Evolutionary conservation across 2,888 invertebrate genomes (phyloP).

Genomic region (Morinoia aosen): DNA sequence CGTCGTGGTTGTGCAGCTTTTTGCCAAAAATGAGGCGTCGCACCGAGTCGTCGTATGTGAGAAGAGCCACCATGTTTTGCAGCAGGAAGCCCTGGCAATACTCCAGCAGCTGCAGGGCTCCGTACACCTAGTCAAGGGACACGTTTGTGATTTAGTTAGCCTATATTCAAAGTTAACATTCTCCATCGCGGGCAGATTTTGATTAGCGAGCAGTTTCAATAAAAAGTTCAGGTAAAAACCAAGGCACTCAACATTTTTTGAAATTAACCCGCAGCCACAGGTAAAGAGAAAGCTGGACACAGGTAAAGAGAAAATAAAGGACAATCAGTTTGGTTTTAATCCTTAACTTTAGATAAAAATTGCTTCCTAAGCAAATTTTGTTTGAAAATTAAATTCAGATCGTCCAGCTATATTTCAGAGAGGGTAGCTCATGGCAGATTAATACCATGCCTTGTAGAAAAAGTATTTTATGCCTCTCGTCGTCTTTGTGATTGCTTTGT

Average conservation of each 20-base stretch:
- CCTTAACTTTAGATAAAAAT: too few relatives aligned
- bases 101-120: slow-evolving; percentile 86
- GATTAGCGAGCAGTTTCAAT: neutral
- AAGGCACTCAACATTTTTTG: too few relatives aligned
- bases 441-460: neutral
- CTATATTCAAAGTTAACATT: slow-evolving; percentile 67
- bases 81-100: slow-evolving; percentile 91
- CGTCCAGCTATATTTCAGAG: neutral
- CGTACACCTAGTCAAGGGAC: slow-evolving; percentile 79
- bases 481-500: neutral
- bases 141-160: neutral
- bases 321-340: too few relatives aligned
- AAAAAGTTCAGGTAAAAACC: too few relatives aligned
- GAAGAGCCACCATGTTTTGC: slow-evolving; percentile 93
- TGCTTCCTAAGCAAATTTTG: too few relatives aligned
- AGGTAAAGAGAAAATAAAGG: too few relatives aligned
- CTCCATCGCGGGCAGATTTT: neutral
- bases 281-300: too few relatives aligned
- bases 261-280: too few relatives aligned
- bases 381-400: neutral
- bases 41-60: slow-evolving; percentile 91
- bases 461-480: neutral
- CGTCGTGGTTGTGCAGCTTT: slow-evolving; percentile 90
- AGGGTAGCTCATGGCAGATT: neutral
- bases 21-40: slow-evolving; percentile 89